phyloP scores from a whole-genome alignment of 2,888 invertebrate genomes.

The Drosophila dives region DNA sequence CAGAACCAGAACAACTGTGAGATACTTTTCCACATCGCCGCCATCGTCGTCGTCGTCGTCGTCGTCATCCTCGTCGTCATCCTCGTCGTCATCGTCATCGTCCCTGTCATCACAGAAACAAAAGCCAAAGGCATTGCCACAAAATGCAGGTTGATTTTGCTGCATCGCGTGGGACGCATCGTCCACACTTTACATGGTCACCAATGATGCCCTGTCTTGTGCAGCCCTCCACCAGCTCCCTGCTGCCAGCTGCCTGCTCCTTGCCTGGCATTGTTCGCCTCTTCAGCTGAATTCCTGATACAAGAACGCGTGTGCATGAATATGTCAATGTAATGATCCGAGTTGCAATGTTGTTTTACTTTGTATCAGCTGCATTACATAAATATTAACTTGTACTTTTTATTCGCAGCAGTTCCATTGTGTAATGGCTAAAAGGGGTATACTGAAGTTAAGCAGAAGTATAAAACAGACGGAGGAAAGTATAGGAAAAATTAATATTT shows the following conservation, averaged over 20 bases:
- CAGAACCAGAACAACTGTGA: constrained; percentile 46
- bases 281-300: constrained; percentile 67
- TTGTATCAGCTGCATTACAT: constrained; percentile 73
- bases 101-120: constrained; percentile 52
- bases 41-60: constrained; percentile 1
- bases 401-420: constrained; percentile 16
- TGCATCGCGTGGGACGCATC: constrained; percentile 66
- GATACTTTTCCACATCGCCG: constrained; percentile 52
- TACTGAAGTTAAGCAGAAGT: background rate
- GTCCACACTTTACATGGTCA: constrained; percentile 67
- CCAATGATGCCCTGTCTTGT: constrained; percentile 32
- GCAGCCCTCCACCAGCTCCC: background rate
- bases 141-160: constrained; percentile 64
- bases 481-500: background rate
- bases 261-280: constrained; percentile 57
- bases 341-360: constrained; percentile 31
- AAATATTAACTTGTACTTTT: constrained; percentile 79
- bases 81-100: constrained; percentile 3
- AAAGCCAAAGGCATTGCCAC: constrained; percentile 28
- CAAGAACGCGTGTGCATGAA: constrained; percentile 64
- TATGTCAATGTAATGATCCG: constrained; percentile 80
- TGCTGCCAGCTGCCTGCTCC: background rate
- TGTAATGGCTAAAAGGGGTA: background rate
- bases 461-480: background rate
- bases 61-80: constrained; percentile 1